A percentile compares a stretch with the other conserved stretches of the same genome.
Evolutionary conservation across 2,113 vertebrate species (phyloP).

Genomic region (Stegastes partitus): DNA sequence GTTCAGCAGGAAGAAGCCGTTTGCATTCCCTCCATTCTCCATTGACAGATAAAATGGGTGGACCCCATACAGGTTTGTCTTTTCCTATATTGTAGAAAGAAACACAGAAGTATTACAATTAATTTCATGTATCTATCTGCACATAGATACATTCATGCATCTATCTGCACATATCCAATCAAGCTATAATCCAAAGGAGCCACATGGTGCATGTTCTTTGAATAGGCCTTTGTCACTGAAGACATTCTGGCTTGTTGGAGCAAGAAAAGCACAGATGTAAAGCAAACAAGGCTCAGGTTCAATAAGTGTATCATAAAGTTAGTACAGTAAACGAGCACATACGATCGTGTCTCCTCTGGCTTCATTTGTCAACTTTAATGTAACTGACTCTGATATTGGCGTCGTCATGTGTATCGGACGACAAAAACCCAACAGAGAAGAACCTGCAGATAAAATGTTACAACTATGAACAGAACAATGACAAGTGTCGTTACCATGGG

Average conservation of each 20-base stretch:
- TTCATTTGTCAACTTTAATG: too few species aligned
- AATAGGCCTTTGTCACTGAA: neutral
- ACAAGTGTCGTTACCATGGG: constrained; percentile 81
- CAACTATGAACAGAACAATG: neutral
- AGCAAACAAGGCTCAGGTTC: too few species aligned
- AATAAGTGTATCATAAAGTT: too few species aligned
- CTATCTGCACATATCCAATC: neutral
- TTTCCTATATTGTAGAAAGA: constrained; percentile 77
- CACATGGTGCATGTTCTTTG: neutral
- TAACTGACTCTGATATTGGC: too few species aligned
- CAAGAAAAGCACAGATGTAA: too few species aligned
- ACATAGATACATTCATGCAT: neutral
- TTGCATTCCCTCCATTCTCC: constrained; percentile 87
- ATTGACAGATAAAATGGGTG: constrained; percentile 92
- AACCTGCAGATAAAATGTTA: too few species aligned
- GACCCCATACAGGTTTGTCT: constrained; percentile 89
- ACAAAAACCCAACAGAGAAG: neutral
- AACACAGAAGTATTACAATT: neutral
- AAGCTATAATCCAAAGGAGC: neutral
- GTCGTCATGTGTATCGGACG: too few species aligned
- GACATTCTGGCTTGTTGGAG: neutral
- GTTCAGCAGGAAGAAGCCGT: constrained; percentile 93
- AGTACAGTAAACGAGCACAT: too few species aligned
- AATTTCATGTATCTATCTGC: neutral
- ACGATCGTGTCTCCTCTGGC: too few species aligned